Base-by-base conservation (phyloP, 64 coral and sea anemone species). In the Porites lutea region DNA sequence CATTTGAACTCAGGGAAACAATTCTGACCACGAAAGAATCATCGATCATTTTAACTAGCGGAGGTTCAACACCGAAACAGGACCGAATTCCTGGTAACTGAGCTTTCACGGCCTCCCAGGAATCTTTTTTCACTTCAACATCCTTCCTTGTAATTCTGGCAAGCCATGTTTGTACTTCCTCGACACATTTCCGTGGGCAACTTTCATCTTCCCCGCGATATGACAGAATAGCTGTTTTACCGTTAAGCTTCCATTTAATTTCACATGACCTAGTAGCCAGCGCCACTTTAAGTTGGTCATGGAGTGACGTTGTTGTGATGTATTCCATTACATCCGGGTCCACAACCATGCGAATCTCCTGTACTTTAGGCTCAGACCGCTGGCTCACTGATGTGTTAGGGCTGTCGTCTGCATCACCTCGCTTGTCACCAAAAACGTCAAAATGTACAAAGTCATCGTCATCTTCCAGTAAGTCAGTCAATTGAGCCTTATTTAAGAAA, bases 131-230 rank as follows among this genome's bases (percentile, higher is more conserved):
- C 5, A 49, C 59, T 18, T 47, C 55, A 62, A 65, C 79, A 8
- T 78, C 52, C 52, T 53, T 16, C 47, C 65, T 87, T n/a, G 70
- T 21, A 93, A 93, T 80, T 23, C 49, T 55, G 15, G 60, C 55
- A 2, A 93, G 18, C 52, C 47, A 88, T 57, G 12, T 88, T 27
- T 81, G 86, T 5, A 81, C 74, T 80, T 57, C 48, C 15, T 88
- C 52, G 50, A 93, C 71, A 21, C 91, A 88, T 43, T 72, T 27
- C 92, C 92, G 63, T 1, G 79, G 82, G 27, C 82, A 65, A 37
- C 37, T 65, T 49, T 44, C 20, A 72, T 21, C 16, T 20, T 49
- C 78, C 5, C 82, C 90, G 2, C n/a, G 53, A 73, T 81, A 93
- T 37, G 55, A 2, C 2, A 93, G 79, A 4, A 88, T 67, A 21